Evolutionary conservation across 2,888 invertebrate species (phyloP), one percentile per base, ranked within the genome.

Genomic region (Tortrix viridana): DNA sequence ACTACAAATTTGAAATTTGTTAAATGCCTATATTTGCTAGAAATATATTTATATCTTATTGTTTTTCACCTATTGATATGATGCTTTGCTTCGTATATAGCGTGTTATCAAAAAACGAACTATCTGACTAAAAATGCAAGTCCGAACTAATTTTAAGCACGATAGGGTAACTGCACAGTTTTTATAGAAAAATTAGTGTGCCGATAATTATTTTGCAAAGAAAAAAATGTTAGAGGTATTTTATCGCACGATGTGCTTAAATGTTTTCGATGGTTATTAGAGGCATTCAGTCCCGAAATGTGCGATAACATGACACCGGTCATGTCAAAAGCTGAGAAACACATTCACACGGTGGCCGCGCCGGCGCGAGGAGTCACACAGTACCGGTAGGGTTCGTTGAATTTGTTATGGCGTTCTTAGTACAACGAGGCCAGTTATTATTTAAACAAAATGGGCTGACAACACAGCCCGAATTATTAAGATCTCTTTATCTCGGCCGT

Each of bases 321-420:
- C 72, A 78, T 75, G 84, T 83, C 84, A 84, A 88, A 86, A 85
- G 80, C 81, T 79, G 77, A 83, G 80, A 80, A 81, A 81, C 81
- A 85, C 84, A 88, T 91, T 90, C 91, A 91, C 91, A 91, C 91
- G 90, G 90, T 89, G 85, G 84, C 80, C 81, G 74, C 81, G 79
- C 77, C 80, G 38, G 55, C 50, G 5, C 41, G 53, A 53, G 53
- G 83, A 89, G 85, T 90, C 88, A 85, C 88, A 87, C 88, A 85
- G 82, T 88, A 89, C 89, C 86, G 86, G 89, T 86, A 89, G 88
- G 86, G 92, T 92, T 92, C 92, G 90, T 91, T 91, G 92, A 89
- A 91, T 91, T 91, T 89, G 87, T 92, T 91, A 92, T 91, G 85
- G 85, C 91, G 84, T 91, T 91, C 91, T 88, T 83, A 85, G 89